Conservation (phyloP, 2,113 vertebrate genomes). For the Oryzias celebensis region DNA sequence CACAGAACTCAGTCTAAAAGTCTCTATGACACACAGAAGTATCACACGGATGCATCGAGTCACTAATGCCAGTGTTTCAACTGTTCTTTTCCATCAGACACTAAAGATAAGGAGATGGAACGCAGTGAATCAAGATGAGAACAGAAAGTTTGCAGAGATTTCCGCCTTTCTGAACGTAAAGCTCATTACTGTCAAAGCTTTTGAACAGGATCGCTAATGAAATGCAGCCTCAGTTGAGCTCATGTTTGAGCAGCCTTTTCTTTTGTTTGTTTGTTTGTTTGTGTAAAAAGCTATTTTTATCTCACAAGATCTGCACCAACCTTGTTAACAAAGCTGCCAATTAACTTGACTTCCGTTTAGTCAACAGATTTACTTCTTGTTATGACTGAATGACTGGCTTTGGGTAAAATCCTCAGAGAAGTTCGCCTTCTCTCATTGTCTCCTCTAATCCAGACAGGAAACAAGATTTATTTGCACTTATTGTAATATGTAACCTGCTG, state of each 20-base stretch:
- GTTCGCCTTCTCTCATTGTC: slow-evolving; percentile 6
- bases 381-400: slow-evolving; percentile 3
- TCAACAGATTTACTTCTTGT: slow-evolving; percentile 19
- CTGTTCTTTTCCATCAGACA: too few species aligned
- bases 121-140: too few species aligned
- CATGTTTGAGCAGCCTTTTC: not conserved
- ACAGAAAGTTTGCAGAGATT: too few species aligned
- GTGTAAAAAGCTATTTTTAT: not conserved
- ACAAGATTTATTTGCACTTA: not conserved
- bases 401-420: slow-evolving; percentile 11
- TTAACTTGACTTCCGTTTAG: slow-evolving; percentile 24
- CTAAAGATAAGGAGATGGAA: too few species aligned
- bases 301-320: slow-evolving; percentile 2
- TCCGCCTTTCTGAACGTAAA: not conserved
- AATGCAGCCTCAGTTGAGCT: not conserved
- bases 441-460: slow-evolving; percentile 10
- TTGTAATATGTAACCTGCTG: slow-evolving; percentile 8
- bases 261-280: not conserved
- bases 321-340: slow-evolving; percentile 24
- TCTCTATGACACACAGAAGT: not conserved
- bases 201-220: slow-evolving; percentile 12
- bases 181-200: not conserved
- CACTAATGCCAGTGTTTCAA: too few species aligned
- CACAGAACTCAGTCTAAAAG: not conserved
- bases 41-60: not conserved